These are phyloP conservation scores for Pseudomyrmex gracilis DNA, from an alignment of 1,140 invertebrate genomes.

Conservation along the genomic window DNA sequence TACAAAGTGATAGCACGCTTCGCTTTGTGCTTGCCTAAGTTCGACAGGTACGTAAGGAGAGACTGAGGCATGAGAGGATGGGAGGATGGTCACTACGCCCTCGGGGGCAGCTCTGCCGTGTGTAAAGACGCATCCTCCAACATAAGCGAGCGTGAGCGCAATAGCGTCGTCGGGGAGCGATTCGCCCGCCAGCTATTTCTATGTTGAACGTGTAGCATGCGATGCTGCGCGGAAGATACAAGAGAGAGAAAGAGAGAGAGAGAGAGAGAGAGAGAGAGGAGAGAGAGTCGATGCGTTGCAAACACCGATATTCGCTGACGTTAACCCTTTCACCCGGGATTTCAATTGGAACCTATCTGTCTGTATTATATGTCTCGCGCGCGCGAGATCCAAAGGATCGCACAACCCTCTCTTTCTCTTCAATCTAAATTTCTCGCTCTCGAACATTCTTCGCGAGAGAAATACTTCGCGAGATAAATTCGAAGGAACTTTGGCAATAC, in stretches of 20 bases:
- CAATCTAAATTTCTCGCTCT: too few species aligned
- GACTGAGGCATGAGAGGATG: neutral
- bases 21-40: constrained; percentile 51
- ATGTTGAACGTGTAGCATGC: constrained; percentile 9
- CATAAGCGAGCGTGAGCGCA: neutral
- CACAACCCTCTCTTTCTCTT: too few species aligned
- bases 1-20: constrained; percentile 55
- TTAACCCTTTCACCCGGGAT: constrained; percentile 43
- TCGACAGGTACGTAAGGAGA: neutral
- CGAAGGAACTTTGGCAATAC: too few species aligned
- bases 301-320: constrained; percentile 18
- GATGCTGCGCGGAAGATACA: neutral
- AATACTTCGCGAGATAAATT: too few species aligned
- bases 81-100: constrained; percentile 13
- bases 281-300: constrained; percentile 4
- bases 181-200: constrained; percentile 38
- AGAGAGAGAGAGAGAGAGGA: too few species aligned
- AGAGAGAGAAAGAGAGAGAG: too few species aligned
- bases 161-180: neutral
- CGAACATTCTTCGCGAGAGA: too few species aligned
- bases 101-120: constrained; percentile 19
- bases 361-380: neutral
- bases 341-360: constrained; percentile 34
- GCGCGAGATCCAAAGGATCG: neutral
- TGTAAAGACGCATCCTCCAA: constrained; percentile 23